Conservation (phyloP, 2,113 vertebrate species). For the Pangasianodon gigas region DNA sequence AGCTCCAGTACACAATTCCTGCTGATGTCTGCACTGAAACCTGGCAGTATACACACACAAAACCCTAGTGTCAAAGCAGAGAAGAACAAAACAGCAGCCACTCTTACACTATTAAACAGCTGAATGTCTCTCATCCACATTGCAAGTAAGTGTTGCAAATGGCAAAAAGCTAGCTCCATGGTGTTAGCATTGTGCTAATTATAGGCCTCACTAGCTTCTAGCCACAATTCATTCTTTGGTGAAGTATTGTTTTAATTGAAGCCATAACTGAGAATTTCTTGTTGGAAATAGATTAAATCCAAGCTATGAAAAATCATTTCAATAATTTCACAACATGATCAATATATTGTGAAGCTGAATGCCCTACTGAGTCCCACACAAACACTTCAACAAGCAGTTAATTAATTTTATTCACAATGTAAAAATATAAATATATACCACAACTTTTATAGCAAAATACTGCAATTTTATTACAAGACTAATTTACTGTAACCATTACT, state of each 20-base stretch:
- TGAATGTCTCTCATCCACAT: not conserved
- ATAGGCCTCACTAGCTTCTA: not conserved
- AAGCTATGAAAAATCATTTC: not conserved
- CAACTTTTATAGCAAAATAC: not conserved
- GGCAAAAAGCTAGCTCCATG: not conserved
- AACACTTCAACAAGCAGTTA: not conserved
- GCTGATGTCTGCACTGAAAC: slow-evolving; percentile 47
- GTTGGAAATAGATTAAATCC: not conserved
- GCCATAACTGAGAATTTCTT: not conserved
- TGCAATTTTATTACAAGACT: not conserved
- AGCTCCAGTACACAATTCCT: slow-evolving; percentile 24
- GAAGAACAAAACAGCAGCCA: not conserved
- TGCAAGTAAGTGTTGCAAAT: not conserved
- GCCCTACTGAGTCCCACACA: not conserved
- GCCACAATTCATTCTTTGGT: not conserved
- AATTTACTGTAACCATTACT: not conserved
- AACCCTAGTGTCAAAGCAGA: not conserved
- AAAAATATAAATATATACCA: not conserved
- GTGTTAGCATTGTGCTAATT: not conserved
- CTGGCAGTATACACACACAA: not conserved
- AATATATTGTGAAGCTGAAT: not conserved
- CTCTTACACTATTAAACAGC: not conserved
- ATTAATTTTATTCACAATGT: not conserved
- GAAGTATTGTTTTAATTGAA: not conserved
- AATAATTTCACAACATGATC: not conserved